A percentile compares a stretch with the other conserved stretches of the same genome.
phyloP scores from a whole-genome alignment of 2,113 vertebrate genomes.

The Mesoclemmys tuberculata region DNA sequence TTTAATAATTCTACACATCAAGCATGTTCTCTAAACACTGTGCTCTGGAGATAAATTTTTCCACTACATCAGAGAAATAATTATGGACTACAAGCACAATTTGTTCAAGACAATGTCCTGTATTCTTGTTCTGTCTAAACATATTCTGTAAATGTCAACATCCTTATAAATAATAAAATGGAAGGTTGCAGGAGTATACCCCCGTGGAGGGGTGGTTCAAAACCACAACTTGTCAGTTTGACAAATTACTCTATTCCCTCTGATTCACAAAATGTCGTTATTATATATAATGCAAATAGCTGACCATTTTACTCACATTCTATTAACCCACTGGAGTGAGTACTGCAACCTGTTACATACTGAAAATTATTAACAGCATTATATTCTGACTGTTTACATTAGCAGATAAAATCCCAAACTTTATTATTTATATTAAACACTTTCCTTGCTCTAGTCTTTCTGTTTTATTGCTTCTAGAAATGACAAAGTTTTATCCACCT shows the following conservation, averaged over 20 bases:
- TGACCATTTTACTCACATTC: not conserved
- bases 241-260: not conserved
- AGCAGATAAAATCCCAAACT: not conserved
- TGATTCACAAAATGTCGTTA: not conserved
- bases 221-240: not conserved
- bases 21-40: not conserved
- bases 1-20: not conserved
- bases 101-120: not conserved
- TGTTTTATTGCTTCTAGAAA: not conserved
- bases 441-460: not conserved
- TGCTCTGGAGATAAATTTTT: not conserved
- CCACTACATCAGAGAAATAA: not conserved
- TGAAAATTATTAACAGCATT: not conserved
- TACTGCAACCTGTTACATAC: not conserved
- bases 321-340: not conserved
- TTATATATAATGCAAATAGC: not conserved
- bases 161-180: not conserved
- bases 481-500: not conserved
- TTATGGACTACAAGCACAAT: not conserved
- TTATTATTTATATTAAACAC: not conserved
- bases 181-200: rapidly evolving
- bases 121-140: not conserved
- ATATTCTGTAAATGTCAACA: not conserved
- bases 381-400: rapidly evolving
- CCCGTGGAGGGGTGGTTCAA: not conserved